Conservation (phyloP, 1,140 invertebrate species). For the Nasonia vitripennis region DNA sequence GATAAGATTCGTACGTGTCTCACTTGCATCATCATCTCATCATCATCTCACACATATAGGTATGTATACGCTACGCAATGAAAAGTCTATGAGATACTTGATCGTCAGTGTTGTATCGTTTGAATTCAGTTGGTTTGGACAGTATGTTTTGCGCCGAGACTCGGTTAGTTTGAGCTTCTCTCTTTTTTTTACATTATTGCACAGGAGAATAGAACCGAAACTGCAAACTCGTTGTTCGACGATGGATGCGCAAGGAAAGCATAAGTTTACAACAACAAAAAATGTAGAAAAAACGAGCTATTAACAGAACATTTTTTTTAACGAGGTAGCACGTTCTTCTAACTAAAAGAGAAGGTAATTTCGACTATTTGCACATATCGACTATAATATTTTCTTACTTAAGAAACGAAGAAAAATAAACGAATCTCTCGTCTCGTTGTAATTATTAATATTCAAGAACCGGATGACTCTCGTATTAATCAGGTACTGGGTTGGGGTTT, state of each 20-base stretch:
- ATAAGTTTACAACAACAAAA: not conserved
- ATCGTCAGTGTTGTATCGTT: not conserved
- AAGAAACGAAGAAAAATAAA: constrained; percentile 35
- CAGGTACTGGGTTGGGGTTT: constrained; percentile 47
- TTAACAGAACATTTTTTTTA: constrained; percentile 28
- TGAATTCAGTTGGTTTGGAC: not conserved
- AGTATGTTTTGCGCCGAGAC: not conserved
- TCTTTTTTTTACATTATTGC: constrained; percentile 43
- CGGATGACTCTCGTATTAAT: constrained; percentile 49
- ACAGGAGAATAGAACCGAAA: constrained; percentile 28
- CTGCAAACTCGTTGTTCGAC: constrained; percentile 24
- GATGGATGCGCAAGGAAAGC: constrained; percentile 36
- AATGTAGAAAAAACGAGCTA: not conserved
- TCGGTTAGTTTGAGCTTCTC: not conserved
- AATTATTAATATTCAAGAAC: constrained; percentile 35
- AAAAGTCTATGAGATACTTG: not conserved
- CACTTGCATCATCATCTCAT: constrained; percentile 21
- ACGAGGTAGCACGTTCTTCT: constrained; percentile 50
- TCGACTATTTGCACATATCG: constrained; percentile 48
- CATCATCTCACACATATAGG: not conserved
- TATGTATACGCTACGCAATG: not conserved
- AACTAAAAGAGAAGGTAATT: constrained; percentile 46
- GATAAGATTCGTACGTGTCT: constrained; percentile 59
- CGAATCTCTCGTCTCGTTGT: constrained; percentile 40
- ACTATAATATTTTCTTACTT: constrained; percentile 37